Conservation (phyloP, 2,113 vertebrate species). For the Mirza zaza region DNA sequence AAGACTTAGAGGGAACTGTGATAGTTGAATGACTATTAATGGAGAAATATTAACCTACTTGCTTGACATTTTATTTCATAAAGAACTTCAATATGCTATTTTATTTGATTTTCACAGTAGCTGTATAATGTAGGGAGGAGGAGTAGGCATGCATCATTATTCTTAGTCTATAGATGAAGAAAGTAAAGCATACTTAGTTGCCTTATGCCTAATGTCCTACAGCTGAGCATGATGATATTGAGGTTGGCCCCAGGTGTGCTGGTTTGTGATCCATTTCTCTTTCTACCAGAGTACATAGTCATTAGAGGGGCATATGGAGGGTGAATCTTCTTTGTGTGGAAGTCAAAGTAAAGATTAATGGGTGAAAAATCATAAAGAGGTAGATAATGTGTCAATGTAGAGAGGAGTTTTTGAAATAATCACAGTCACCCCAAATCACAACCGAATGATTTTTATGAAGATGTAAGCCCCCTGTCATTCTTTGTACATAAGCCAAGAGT, state of each 20-base stretch:
- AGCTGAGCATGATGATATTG: background rate
- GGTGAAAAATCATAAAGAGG: background rate
- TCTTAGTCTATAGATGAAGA: background rate
- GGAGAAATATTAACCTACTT: background rate
- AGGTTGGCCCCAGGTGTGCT: background rate
- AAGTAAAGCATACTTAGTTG: background rate
- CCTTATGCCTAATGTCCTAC: background rate
- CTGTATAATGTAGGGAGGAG: background rate
- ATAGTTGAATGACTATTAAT: background rate
- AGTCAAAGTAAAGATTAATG: slow-evolving; percentile 25
- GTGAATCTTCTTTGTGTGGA: background rate
- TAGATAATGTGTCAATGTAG: background rate
- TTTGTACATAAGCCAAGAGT: background rate
- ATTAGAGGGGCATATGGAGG: background rate
- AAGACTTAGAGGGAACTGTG: background rate
- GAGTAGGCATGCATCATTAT: background rate
- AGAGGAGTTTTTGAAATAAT: background rate
- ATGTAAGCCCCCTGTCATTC: background rate
- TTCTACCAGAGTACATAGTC: background rate
- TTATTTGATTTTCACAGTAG: background rate
- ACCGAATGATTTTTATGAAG: background rate
- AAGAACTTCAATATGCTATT: background rate
- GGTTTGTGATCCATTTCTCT: background rate
- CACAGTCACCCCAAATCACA: background rate
- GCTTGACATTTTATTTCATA: background rate